phyloP scores from a whole-genome alignment of 2,797 vertebrate genomes.

The Bovichtus variegatus region DNA sequence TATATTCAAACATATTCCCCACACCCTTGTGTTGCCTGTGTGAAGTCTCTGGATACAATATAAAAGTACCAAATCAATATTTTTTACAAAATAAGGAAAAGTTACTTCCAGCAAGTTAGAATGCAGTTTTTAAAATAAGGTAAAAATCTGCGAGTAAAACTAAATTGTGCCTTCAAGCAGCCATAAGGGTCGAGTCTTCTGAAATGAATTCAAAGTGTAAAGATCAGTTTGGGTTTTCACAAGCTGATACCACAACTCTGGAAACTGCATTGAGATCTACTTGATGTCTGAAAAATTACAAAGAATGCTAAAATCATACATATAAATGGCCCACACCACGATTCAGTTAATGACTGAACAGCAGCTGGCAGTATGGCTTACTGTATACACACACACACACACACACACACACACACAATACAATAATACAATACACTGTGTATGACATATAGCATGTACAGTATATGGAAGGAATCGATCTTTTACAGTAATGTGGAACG shows the following conservation, averaged over 20 bases:
- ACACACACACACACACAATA: not conserved
- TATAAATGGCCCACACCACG: not conserved
- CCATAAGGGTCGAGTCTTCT: not conserved
- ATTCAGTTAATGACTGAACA: slow-evolving; percentile 2
- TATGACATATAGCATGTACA: not conserved
- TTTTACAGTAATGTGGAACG: not conserved
- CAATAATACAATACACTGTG: no score
- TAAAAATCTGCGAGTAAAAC: not conserved
- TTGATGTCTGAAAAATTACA: not conserved
- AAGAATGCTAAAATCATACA: not conserved
- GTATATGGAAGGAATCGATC: not conserved
- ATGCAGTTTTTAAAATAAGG: not conserved
- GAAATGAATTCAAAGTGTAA: not conserved
- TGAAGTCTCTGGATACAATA: slow-evolving; percentile 12
- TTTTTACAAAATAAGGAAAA: slow-evolving; percentile 3
- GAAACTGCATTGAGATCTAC: not conserved
- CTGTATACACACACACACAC: not conserved
- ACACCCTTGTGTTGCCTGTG: not conserved
- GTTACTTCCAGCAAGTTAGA: not conserved
- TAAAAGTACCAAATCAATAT: slow-evolving; percentile 6
- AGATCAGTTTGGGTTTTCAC: not conserved
- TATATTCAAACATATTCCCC: not conserved
- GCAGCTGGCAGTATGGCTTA: not conserved
- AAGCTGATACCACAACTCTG: not conserved
- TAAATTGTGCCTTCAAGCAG: not conserved